Evolutionary conservation across 2,113 vertebrate genomes (phyloP).

Genomic region (Alethe diademata): DNA sequence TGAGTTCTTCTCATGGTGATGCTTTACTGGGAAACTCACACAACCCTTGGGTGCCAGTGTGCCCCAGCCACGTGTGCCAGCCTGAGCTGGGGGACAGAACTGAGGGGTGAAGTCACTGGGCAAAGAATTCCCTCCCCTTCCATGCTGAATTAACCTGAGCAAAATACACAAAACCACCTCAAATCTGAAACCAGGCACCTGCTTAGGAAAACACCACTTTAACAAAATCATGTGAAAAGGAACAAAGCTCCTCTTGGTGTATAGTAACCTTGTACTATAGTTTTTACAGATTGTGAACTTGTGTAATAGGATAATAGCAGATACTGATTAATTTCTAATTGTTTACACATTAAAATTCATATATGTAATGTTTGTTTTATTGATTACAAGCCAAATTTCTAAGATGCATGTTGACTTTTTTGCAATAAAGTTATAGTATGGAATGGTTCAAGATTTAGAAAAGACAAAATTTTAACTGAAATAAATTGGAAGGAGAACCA

Average conservation of each 20-base stretch:
- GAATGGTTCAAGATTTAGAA: slow-evolving; percentile 84
- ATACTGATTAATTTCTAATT: slow-evolving; percentile 99
- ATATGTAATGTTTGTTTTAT: slow-evolving; percentile 98
- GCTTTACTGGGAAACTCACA: not conserved
- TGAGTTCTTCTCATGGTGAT: not conserved
- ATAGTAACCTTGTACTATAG: slow-evolving; percentile 88
- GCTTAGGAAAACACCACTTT: not conserved
- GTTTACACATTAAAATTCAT: slow-evolving; percentile 99
- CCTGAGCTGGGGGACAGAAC: not conserved
- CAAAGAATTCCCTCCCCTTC: not conserved
- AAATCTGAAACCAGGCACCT: not conserved
- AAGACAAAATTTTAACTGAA: slow-evolving; percentile 66
- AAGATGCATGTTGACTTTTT: slow-evolving; percentile 98
- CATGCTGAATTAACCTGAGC: not conserved
- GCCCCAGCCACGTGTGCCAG: not conserved
- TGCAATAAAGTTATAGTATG: slow-evolving; percentile 93
- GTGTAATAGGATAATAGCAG: slow-evolving; percentile 88
- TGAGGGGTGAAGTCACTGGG: not conserved
- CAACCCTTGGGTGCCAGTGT: not conserved
- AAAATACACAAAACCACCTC: not conserved
- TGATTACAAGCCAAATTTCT: slow-evolving; percentile 96
- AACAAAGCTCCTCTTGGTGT: slow-evolving; percentile 75
- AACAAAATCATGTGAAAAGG: slow-evolving; percentile 81
- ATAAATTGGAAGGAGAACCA: slow-evolving; percentile 81
- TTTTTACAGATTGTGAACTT: slow-evolving; percentile 89